phyloP scores from a whole-genome alignment of 1,140 invertebrate species.

The Sycophaga agraensis region DNA sequence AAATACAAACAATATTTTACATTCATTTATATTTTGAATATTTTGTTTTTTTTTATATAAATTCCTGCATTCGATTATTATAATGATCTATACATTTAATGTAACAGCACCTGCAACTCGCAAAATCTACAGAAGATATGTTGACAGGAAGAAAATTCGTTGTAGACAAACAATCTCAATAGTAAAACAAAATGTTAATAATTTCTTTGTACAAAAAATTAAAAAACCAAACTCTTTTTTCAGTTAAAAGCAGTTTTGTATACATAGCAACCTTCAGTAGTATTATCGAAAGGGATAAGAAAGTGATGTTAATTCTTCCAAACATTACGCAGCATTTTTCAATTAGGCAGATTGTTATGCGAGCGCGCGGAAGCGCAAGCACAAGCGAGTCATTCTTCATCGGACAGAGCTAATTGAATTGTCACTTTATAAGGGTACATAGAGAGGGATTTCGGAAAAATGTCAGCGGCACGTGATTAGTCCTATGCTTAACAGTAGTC shows the following conservation, averaged over 20 bases:
- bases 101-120: constrained; percentile 23
- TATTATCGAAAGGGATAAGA: too few relatives aligned
- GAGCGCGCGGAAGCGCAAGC: too few relatives aligned
- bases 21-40: neutral
- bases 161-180: constrained; percentile 1
- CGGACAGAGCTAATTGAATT: too few relatives aligned
- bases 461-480: too few relatives aligned
- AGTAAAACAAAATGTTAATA: neutral
- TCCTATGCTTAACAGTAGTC: too few relatives aligned
- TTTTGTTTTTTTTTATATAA: constrained; percentile 24
- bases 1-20: constrained; percentile 21
- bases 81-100: constrained; percentile 27
- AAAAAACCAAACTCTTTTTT: neutral
- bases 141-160: constrained; percentile 18
- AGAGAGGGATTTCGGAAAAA: too few relatives aligned
- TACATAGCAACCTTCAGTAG: too few relatives aligned
- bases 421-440: too few relatives aligned
- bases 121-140: constrained; percentile 18
- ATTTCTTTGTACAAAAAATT: neutral
- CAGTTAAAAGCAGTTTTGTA: too few relatives aligned
- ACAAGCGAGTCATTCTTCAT: too few relatives aligned
- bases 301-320: neutral
- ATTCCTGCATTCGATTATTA: constrained; percentile 23
- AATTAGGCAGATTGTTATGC: too few relatives aligned
- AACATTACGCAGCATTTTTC: too few relatives aligned